phyloP scores from a whole-genome alignment of 1,140 invertebrate species.

The Drosophila bipectinata region DNA sequence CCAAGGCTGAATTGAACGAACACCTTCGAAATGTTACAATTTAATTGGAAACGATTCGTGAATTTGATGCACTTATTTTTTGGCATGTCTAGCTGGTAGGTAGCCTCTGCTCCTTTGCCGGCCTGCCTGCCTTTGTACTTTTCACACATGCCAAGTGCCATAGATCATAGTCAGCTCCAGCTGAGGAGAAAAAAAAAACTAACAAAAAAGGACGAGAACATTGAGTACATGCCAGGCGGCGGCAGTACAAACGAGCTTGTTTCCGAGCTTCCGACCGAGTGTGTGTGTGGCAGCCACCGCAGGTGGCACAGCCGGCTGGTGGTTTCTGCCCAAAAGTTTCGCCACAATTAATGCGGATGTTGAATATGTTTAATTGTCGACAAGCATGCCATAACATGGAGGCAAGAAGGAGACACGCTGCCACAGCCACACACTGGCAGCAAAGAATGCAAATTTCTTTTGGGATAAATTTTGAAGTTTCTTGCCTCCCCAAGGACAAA shows the following conservation, averaged over 20 bases:
- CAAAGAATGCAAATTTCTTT: constrained; percentile 34
- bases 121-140: background rate
- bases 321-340: constrained; percentile 55
- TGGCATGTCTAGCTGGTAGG: background rate
- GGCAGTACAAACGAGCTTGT: constrained; percentile 50
- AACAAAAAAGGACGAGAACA: constrained; percentile 32
- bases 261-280: constrained; percentile 16
- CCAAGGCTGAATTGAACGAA: background rate
- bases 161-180: constrained; percentile 77
- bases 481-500: constrained; percentile 1
- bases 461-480: constrained; percentile 34
- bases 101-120: background rate
- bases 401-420: background rate
- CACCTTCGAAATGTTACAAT: background rate
- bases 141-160: constrained; percentile 60
- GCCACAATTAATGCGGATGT: constrained; percentile 75
- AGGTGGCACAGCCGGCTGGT: constrained; percentile 39
- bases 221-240: constrained; percentile 51
- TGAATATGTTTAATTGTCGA: constrained; percentile 80
- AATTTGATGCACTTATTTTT: background rate
- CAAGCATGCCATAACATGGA: constrained; percentile 63
- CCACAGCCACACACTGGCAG: background rate
- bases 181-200: constrained; percentile 14
- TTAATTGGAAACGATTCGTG: background rate
- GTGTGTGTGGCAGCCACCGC: constrained; percentile 48